Conservation (phyloP, 2,113 vertebrate genomes). For the Rhinopomastus cyanomelas region DNA sequence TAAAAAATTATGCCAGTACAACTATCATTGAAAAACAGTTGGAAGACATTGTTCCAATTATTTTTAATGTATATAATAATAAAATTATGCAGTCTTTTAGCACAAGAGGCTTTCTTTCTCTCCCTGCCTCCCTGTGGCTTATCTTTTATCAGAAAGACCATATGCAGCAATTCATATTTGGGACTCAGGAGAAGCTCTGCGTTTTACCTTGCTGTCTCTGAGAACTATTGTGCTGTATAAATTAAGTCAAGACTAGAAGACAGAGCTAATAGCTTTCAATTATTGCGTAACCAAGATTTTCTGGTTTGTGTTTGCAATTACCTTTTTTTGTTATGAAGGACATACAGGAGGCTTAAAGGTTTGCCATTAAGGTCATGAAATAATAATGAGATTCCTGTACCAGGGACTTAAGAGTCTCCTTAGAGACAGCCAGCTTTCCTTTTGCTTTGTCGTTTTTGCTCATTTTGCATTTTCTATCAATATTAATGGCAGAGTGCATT, state of each 20-base stretch:
- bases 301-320: neutral
- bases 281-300: neutral
- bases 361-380: constrained; percentile 48
- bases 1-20: constrained; percentile 13
- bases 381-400: constrained; percentile 60
- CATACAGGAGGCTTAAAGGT: neutral
- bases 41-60: constrained; percentile 32
- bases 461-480: constrained; percentile 48
- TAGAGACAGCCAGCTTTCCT: constrained; percentile 22
- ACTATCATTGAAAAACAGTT: constrained; percentile 14
- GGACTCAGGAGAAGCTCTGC: neutral
- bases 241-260: neutral
- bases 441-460: constrained; percentile 31
- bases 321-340: constrained; percentile 7
- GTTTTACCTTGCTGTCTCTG: neutral
- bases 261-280: neutral
- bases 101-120: neutral
- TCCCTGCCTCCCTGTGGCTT: neutral
- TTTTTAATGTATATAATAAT: constrained; percentile 28
- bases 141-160: neutral
- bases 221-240: neutral
- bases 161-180: neutral
- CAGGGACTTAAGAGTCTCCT: constrained; percentile 33
- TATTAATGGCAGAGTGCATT: constrained; percentile 11
- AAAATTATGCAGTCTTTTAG: neutral